A percentile compares a stretch with the other conserved stretches of the same genome.
These are phyloP conservation scores for Xenentodon cancila DNA, from an alignment of 2,797 vertebrate species.

Conservation along the genomic window DNA sequence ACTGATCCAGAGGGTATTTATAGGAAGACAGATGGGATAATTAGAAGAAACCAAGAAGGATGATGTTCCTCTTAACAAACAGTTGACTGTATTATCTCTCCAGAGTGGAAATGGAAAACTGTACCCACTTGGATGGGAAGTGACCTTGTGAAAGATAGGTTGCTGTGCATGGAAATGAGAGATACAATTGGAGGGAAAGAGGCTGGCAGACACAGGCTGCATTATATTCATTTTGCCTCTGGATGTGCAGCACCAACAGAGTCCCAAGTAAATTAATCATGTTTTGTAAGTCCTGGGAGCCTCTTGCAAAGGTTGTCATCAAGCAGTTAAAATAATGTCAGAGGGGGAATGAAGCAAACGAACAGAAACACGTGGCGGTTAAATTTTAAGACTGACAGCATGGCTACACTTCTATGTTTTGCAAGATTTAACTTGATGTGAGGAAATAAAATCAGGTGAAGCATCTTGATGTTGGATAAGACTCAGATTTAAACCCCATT, in stretches of 20 bases:
- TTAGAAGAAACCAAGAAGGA: slow-evolving; percentile 62
- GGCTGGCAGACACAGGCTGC: slow-evolving; percentile 30
- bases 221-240: slow-evolving; percentile 42
- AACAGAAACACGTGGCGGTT: no score
- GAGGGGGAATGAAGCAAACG: neutral
- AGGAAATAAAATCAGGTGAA: slow-evolving; percentile 23
- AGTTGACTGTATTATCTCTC: slow-evolving; percentile 57
- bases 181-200: slow-evolving; percentile 13
- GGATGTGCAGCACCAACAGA: slow-evolving; percentile 14
- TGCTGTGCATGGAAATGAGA: slow-evolving; percentile 63
- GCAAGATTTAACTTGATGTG: neutral
- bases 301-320: slow-evolving; percentile 26
- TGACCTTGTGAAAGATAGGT: slow-evolving; percentile 67
- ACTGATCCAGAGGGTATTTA: slow-evolving; percentile 55
- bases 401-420: no score
- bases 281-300: slow-evolving; percentile 42
- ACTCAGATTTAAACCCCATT: slow-evolving; percentile 39
- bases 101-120: slow-evolving; percentile 34
- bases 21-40: slow-evolving; percentile 61
- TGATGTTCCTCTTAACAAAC: slow-evolving; percentile 49
- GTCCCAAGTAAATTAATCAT: slow-evolving; percentile 58
- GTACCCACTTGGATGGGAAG: slow-evolving; percentile 21
- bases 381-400: no score
- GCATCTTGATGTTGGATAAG: slow-evolving; percentile 25
- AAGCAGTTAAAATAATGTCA: slow-evolving; percentile 17